Conservation (phyloP, 1,140 invertebrate genomes). For the Ceratina japonica region DNA sequence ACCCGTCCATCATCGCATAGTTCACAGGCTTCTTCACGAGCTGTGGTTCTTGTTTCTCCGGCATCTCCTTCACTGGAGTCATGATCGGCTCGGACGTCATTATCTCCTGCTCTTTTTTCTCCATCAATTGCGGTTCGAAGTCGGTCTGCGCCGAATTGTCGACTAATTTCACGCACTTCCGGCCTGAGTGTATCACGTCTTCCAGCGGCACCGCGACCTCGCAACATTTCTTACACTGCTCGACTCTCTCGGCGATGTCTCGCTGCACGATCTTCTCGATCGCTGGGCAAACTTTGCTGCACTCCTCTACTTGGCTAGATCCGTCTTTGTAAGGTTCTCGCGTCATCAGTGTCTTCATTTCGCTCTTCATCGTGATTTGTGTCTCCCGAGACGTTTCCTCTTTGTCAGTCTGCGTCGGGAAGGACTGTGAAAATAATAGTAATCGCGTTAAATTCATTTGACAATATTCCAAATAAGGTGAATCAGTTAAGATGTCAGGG, state of each 20-base stretch:
- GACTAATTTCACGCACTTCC: not conserved
- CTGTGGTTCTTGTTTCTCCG: conserved; percentile 3
- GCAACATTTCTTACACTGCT: not conserved
- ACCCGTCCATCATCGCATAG: conserved; percentile 21
- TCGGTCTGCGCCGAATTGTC: conserved; percentile 43
- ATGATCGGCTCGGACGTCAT: not conserved
- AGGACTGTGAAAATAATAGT: conserved; percentile 54
- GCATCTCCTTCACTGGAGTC: not conserved
- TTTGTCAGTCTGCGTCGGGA: conserved; percentile 56
- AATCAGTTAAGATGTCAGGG: not conserved
- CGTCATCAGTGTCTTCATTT: not conserved
- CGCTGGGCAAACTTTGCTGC: conserved; percentile 35
- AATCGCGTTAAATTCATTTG: not conserved
- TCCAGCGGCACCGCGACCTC: not conserved
- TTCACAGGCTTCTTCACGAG: not conserved
- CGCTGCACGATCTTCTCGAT: not conserved
- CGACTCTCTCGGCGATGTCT: not conserved
- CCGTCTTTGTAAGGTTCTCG: not conserved
- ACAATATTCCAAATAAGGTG: too few species aligned
- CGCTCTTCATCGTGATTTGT: not conserved
- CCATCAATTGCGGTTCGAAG: accelerated
- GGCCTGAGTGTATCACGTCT: not conserved
- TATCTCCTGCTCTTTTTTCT: conserved; percentile 16
- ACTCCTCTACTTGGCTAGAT: not conserved
- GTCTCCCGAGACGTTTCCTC: not conserved